Base-by-base conservation (phyloP, 1,140 invertebrate species). In the Medauroidea extradentata region DNA sequence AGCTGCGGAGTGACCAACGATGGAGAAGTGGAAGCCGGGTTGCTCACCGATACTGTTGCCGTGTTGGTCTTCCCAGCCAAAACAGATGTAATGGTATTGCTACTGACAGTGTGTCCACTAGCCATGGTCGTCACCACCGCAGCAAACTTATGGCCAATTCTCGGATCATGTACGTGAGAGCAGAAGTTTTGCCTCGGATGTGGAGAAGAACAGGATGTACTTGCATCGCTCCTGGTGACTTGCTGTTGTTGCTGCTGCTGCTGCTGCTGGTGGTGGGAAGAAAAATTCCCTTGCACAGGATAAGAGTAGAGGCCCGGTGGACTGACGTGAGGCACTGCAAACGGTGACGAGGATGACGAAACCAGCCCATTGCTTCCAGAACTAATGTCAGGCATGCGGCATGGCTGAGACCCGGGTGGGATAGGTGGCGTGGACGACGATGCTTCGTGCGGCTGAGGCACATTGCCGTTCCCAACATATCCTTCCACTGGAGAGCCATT, bases 81-180 rank as follows among this genome's bases (percentile, higher is more conserved):
- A 4, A 89, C 87, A 16, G 87, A 89, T 0, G 88, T 89, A 29
- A 89, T 86, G 0, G 87, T 89, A 63, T 89, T 88, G 62, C 85
- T 83, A 48, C 86, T 85, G 9, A 85, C 75, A 2, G 85, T 86
- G 63, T 85, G 84, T 23, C 86, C 85, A 69, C 86, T 88, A 0
- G 86, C 86, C 86, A 89, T 88, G 2, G 87, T 89, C 0, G 86
- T 89, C 48, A 86, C 69, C 27, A 60, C n/a, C 24, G 48, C 24
- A 46, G 25, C 18, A 23, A 57, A 46, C 43, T 57, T 29, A 42
- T 57, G 54, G 24, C 24, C 49, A 7, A 50, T 24, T 19, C 19
- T 55, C 5, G 42, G 42, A 27, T 55, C 53, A 46, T 41, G 53
- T 14, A 46, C 42, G 44, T 55, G 41, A 13, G 42, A 25, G 23